These are phyloP conservation scores for Zapornia atra DNA, from an alignment of 2,113 vertebrate genomes.

Conservation along the genomic window DNA sequence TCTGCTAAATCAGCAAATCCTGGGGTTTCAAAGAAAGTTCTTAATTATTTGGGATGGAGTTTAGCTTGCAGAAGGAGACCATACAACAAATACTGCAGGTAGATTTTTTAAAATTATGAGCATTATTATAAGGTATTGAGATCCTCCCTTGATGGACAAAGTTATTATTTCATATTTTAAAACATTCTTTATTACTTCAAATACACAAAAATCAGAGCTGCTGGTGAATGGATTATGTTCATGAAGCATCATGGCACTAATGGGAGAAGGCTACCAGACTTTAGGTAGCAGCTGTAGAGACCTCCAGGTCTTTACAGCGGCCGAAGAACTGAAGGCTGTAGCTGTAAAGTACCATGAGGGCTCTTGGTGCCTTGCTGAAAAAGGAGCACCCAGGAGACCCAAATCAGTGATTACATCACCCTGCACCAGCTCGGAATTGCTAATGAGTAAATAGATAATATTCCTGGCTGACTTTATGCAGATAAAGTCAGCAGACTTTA, in stretches of 20 bases:
- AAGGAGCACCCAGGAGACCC: not conserved
- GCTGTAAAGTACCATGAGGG: not conserved
- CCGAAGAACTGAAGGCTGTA: not conserved
- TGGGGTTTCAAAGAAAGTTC: not conserved
- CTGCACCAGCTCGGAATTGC: not conserved
- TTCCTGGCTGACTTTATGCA: not conserved
- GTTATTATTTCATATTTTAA: not conserved
- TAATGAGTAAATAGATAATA: not conserved
- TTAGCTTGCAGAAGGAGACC: not conserved
- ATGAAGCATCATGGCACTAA: not conserved
- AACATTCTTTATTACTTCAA: not conserved
- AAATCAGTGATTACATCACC: not conserved
- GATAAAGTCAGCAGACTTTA: not conserved
- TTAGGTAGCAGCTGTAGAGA: not conserved
- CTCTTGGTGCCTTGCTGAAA: not conserved
- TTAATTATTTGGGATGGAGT: not conserved
- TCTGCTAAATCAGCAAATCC: not conserved
- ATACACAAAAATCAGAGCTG: not conserved
- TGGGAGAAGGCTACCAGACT: not conserved
- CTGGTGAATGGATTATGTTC: not conserved
- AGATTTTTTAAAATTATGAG: not conserved
- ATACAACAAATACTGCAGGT: not conserved
- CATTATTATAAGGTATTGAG: not conserved
- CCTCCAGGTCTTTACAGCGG: not conserved
- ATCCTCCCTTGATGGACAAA: not conserved